Percentiles rank a stretch among this genome's conserved stretches.
phyloP scores from a whole-genome alignment of 2,888 invertebrate genomes.

The Drosophila mettleri region DNA sequence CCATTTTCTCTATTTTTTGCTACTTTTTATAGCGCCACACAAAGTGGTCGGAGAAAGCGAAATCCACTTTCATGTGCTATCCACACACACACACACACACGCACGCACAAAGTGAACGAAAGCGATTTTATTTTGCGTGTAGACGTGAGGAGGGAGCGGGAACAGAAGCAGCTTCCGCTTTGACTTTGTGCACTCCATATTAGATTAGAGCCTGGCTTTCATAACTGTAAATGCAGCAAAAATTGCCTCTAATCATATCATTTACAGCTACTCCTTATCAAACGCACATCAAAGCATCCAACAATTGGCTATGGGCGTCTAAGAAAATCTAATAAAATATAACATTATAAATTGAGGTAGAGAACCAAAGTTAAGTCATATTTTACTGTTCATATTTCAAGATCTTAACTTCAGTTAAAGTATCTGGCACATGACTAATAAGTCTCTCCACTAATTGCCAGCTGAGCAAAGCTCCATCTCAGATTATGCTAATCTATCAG shows the following conservation, averaged over 20 bases:
- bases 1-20: not conserved
- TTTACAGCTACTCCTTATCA: conserved; percentile 9
- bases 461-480: not conserved
- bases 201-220: conserved; percentile 46
- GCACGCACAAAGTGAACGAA: conserved; percentile 38
- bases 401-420: not conserved
- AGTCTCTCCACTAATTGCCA: conserved; percentile 33
- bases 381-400: conserved; percentile 4
- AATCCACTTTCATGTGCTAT: conserved; percentile 49
- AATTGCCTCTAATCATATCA: conserved; percentile 47
- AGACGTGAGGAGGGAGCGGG: not conserved
- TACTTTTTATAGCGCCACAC: conserved; percentile 30
- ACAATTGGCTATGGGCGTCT: conserved; percentile 4
- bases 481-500: conserved; percentile 52
- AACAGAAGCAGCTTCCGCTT: conserved; percentile 11
- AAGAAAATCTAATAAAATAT: not conserved
- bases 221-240: conserved; percentile 29
- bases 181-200: conserved; percentile 68
- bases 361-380: not conserved
- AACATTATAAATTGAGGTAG: not conserved
- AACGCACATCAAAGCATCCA: conserved; percentile 43
- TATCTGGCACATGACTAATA: conserved; percentile 14
- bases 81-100: conserved; percentile 1
- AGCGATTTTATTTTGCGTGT: conserved; percentile 47
- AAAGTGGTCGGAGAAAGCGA: conserved; percentile 50